Evolutionary conservation across 30 jellyfish, hydroid and myxozoan species (phyloP).

Genomic region (Cassiopea xamachana): DNA sequence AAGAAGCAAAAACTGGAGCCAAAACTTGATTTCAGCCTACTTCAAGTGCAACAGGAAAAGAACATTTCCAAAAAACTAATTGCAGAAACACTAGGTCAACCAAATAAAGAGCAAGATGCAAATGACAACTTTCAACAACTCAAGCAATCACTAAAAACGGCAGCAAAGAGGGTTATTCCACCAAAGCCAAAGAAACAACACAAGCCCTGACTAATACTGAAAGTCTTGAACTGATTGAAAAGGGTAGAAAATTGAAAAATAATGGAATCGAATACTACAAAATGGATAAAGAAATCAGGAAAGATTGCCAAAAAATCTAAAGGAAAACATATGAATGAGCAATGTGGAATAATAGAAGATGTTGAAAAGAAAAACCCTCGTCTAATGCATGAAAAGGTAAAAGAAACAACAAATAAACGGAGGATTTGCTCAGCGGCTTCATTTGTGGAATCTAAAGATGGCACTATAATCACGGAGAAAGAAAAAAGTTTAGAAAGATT

Average conservation of each 20-base stretch:
- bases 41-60: neutral
- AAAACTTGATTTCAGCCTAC: neutral
- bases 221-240: conserved; percentile 15
- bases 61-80: too few relatives aligned
- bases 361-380: neutral
- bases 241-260: conserved; percentile 2
- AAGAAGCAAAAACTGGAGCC: neutral
- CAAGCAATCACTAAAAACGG: neutral
- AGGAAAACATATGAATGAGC: neutral
- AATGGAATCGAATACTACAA: neutral
- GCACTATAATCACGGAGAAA: too few relatives aligned
- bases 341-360: neutral
- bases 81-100: too few relatives aligned
- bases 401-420: conserved; percentile 15
- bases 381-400: conserved; percentile 1
- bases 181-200: neutral
- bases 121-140: neutral
- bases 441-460: too few relatives aligned
- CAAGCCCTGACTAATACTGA: conserved; percentile 33
- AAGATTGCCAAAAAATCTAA: neutral
- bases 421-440: neutral
- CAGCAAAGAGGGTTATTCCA: too few relatives aligned
- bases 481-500: too few relatives aligned
- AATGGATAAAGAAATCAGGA: neutral
- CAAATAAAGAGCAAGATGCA: neutral